phyloP scores from a whole-genome alignment of 1,140 invertebrate species.

The Cecropterus lyciades region DNA sequence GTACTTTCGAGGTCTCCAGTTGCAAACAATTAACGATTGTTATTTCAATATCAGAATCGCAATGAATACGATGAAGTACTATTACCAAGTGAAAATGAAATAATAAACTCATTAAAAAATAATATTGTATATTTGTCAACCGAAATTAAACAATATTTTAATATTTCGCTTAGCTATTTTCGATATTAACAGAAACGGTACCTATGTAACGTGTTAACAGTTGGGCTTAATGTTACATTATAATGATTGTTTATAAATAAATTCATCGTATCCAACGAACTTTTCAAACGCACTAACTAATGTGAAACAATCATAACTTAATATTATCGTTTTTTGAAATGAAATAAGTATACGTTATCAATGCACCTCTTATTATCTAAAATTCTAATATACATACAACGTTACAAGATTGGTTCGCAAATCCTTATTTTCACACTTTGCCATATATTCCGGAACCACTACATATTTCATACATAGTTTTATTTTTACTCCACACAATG shows the following conservation, averaged over 20 bases:
- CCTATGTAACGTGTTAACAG: constrained; percentile 60
- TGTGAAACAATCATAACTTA: constrained; percentile 47
- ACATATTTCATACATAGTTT: constrained; percentile 31
- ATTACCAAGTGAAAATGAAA: constrained; percentile 27
- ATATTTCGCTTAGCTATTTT: constrained; percentile 72
- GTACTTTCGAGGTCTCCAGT: too few relatives aligned
- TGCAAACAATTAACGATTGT: too few relatives aligned
- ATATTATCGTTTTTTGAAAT: constrained; percentile 46
- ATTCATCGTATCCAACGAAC: constrained; percentile 37
- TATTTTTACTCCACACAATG: not conserved
- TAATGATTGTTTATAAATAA: constrained; percentile 54
- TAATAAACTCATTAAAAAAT: constrained; percentile 66
- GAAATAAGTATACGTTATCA: constrained; percentile 52
- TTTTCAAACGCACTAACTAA: constrained; percentile 47
- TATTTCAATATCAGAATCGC: too few relatives aligned
- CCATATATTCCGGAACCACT: constrained; percentile 7
- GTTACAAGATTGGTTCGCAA: constrained; percentile 54
- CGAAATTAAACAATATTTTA: constrained; percentile 80
- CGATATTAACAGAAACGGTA: constrained; percentile 71
- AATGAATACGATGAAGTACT: too few relatives aligned
- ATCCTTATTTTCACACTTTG: constrained; percentile 13
- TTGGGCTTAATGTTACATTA: constrained; percentile 65
- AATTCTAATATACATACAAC: constrained; percentile 76
- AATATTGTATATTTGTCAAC: constrained; percentile 82
- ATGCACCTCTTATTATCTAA: constrained; percentile 73